These are phyloP conservation scores for Diplosoma virens DNA, from an alignment of 23 tunicate species.

Conservation along the genomic window DNA sequence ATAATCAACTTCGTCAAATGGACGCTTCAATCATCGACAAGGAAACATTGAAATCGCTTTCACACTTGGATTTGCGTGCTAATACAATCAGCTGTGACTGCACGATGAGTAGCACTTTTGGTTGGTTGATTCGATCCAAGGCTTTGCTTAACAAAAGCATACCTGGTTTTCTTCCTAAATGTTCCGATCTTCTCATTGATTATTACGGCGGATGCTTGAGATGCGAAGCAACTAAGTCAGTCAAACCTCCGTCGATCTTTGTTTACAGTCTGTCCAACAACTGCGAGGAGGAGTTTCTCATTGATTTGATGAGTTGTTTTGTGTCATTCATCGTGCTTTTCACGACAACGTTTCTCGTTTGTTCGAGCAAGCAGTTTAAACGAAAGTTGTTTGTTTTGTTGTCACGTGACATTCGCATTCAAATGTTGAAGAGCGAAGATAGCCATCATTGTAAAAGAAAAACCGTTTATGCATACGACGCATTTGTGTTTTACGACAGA, in stretches of 20 bases:
- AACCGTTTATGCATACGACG: slow-evolving; percentile 2
- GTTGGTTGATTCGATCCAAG: slow-evolving; percentile 9
- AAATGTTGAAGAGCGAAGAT: no score
- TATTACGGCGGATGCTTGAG: slow-evolving; percentile 40
- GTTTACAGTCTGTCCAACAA: not conserved
- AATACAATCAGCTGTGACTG: slow-evolving; percentile 24
- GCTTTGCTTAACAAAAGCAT: not conserved
- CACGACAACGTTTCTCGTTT: no score
- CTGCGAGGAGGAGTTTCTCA: slow-evolving; percentile 4
- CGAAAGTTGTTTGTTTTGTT: no score
- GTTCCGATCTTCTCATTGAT: not conserved
- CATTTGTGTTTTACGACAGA: slow-evolving; percentile 24
- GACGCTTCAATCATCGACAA: not conserved
- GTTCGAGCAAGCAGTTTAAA: no score
- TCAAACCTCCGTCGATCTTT: not conserved
- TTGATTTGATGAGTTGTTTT: not conserved
- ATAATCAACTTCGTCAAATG: slow-evolving; percentile 5
- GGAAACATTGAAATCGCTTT: not conserved
- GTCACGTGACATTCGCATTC: no score
- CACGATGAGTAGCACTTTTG: slow-evolving; percentile 9
- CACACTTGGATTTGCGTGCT: slow-evolving; percentile 27
- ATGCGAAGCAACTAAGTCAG: not conserved
- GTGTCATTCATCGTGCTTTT: not conserved
- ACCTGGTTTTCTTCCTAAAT: slow-evolving; percentile 36
- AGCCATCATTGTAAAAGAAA: no score